These are phyloP conservation scores for Pseudomyrmex gracilis DNA, from an alignment of 1,140 invertebrate genomes.

Conservation along the genomic window DNA sequence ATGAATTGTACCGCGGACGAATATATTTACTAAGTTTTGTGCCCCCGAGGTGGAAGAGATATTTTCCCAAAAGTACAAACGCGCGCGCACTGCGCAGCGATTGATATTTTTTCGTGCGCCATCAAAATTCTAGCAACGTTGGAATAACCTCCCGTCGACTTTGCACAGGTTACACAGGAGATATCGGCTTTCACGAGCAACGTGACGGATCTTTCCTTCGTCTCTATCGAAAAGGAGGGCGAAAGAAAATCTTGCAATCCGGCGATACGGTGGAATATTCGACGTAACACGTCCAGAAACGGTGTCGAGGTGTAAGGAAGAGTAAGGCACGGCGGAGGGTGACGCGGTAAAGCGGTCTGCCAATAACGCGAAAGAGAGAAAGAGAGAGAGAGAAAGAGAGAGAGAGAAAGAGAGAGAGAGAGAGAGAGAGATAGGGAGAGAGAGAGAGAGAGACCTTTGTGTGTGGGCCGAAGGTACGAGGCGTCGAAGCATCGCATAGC, in stretches of 20 bases:
- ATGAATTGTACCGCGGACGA: conserved; percentile 13
- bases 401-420: conserved; percentile 55
- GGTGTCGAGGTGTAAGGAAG: conserved; percentile 47
- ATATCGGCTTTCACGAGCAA: conserved; percentile 74
- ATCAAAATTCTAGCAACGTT: conserved; percentile 72
- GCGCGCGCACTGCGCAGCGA: conserved; percentile 35
- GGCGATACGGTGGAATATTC: conserved; percentile 72
- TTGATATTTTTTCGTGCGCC: conserved; percentile 61
- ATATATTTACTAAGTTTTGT: conserved; percentile 28
- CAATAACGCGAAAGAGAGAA: conserved; percentile 71
- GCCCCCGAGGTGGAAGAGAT: neutral
- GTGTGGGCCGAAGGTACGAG: conserved; percentile 69
- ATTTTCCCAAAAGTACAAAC: conserved; percentile 26
- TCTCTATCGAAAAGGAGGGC: conserved; percentile 63
- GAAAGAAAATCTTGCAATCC: conserved; percentile 74
- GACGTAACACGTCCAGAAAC: conserved; percentile 73
- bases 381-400: conserved; percentile 52
- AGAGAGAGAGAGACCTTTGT: conserved; percentile 66
- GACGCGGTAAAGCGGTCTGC: conserved; percentile 76
- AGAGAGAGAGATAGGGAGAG: conserved; percentile 48
- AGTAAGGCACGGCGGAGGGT: conserved; percentile 50
- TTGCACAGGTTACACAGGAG: conserved; percentile 71
- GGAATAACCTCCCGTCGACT: conserved; percentile 66
- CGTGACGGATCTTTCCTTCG: conserved; percentile 72
- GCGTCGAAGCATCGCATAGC: conserved; percentile 74